Base-by-base conservation (phyloP, 2,113 vertebrate species). In the Bostrychus sinensis region DNA sequence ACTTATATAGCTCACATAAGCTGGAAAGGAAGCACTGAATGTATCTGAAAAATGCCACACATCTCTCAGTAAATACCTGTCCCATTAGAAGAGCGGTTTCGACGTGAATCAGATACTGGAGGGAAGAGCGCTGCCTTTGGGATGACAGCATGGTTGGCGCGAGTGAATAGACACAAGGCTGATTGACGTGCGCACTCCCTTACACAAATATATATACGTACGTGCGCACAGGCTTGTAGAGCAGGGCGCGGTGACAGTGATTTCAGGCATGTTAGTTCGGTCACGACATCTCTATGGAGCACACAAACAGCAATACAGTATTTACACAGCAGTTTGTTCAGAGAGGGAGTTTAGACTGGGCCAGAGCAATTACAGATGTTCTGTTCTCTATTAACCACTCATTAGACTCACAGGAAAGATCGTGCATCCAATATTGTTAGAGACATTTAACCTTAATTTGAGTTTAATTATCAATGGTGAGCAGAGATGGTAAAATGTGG, bases 211-310 rank as follows among this genome's bases (percentile, higher is more conserved):
- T 0, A 54, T 30, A n/a, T n/a, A n/a, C n/a, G n/a, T n/a, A n/a
- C n/a, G 22, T 7, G 37, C 38, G 58, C 8, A 42, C 28, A 45
- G 13, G 53, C 37, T 62, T 4, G 48, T 19, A 50, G 39, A 34
- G 20, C 16, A 58, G 53, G 46, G 22, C 37, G 53, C 17, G 57
- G 56, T 73, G 63, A 76, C 58, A 38, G 36, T 38, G 43, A 69
- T 67, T 75, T 56, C 41, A 63, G 45, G 46, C 56, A 23, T 61
- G 53, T 54, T 9, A 48, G 66, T 51, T n/a, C n/a, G n/a, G n/a
- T n/a, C n/a, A n/a, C 71, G 68, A 64, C 42, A 39, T 74, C 66
- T 38, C 45, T 26, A 17, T 23, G 20, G 51, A 23, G 42, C 43
- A 43, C 1, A 73, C 54, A 36, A 76, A 76, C 56, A 67, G 13